Evolutionary conservation across 2,797 vertebrate genomes (phyloP), one percentile per base, ranked within the genome.

Genomic region (Smutsia temminckii): DNA sequence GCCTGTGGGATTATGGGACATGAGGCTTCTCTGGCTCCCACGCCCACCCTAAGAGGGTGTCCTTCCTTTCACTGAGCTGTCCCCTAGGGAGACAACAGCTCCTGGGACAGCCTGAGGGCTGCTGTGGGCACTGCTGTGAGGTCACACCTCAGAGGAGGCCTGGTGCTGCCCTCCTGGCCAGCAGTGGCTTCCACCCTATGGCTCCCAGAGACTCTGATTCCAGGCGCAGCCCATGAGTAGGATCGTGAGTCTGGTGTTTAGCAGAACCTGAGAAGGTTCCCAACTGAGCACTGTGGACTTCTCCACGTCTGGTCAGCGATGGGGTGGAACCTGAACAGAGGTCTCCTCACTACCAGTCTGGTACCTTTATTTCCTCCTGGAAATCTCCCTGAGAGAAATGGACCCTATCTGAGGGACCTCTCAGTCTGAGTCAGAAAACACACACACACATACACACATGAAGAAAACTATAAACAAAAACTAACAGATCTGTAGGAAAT

Each of bases 1-100:
- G 25, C 34, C 51, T 42, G 11, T 16, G 49, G 20, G 13, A 32
- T 12, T 74, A 37, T 11, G 14, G 57, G 61, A 42, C 68, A 23
- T 0, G 2, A 40, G 11, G 32, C 18, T 59, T 63, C 78, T 14
- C 7, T 0, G 0, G 34, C 72, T 57, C n/a, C 53, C n/a, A 29
- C 32, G n/a, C 32, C 42, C 2, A 1, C 25, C 5, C 32, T 23
- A 5, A 21, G 8, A 42, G 46, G 21, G 42, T 55, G 42, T 32
- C 20, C 78, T 59, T 69, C 71, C 61, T 66, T 32, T 68, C 32
- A 46, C 59, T 16, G 17, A 57, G 37, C 46, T 88, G 61, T 63
- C 18, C 63, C 27, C 51, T 40, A 11, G 40, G 18, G 71, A 69
- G 37, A 64, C 2, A 37, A 63, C 59, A 40, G 68, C 40, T 74